A percentile compares a stretch with the other conserved stretches of the same genome.
Evolutionary conservation across 2,113 vertebrate genomes (phyloP).

Genomic region (Platycercus adscitus): DNA sequence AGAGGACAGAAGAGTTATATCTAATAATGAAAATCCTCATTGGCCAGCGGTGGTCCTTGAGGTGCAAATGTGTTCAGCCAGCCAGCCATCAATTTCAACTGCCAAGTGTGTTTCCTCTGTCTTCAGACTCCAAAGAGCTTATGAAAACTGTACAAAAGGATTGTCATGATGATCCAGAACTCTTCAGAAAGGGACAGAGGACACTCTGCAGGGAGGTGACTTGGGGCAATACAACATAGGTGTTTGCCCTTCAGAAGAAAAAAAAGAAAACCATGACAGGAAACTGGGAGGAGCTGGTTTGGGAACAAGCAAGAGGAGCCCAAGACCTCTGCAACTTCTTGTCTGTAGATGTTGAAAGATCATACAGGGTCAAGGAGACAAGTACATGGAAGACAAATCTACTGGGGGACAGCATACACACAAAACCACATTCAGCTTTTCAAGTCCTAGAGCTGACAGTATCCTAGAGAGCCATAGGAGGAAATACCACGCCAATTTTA

Average conservation of each 20-base stretch:
- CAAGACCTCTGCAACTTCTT: neutral
- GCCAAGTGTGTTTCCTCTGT: neutral
- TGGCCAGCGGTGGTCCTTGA: neutral
- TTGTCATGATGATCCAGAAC: neutral
- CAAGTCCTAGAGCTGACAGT: neutral
- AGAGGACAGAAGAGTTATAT: neutral
- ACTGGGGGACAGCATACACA: neutral
- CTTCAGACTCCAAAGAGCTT: neutral
- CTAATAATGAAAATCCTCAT: neutral
- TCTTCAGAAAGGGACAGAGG: neutral
- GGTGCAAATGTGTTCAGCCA: neutral
- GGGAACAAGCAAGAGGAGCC: neutral
- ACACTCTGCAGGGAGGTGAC: neutral
- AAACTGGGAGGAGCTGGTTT: neutral
- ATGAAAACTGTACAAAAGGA: neutral
- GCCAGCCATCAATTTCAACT: neutral
- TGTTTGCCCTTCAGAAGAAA: neutral
- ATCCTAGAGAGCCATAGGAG: neutral
- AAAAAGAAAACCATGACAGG: neutral
- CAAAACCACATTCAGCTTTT: neutral
- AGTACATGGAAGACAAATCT: neutral
- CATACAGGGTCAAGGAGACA: neutral
- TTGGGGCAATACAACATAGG: fast-evolving
- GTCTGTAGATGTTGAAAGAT: neutral
- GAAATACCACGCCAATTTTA: neutral